Evolutionary conservation across 2,797 vertebrate genomes (phyloP).

Genomic region (Cheirogaleus major): DNA sequence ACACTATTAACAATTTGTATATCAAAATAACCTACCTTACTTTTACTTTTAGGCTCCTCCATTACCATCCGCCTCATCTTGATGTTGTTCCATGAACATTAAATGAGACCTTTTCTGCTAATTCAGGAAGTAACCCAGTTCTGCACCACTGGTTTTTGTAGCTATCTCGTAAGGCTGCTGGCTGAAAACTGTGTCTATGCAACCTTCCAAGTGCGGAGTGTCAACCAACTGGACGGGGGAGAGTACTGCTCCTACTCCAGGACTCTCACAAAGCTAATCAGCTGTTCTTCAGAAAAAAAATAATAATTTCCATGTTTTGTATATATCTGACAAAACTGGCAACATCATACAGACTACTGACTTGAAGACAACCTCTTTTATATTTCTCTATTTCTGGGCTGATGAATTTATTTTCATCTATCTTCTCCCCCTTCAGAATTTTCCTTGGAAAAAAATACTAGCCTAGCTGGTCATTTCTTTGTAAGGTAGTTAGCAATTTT

Average conservation of each 20-base stretch:
- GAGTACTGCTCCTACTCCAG: conserved; percentile 89
- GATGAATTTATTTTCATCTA: conserved; percentile 89
- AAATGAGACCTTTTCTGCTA: conserved; percentile 94
- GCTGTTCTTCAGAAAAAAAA: conserved; percentile 91
- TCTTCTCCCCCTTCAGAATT: conserved; percentile 86
- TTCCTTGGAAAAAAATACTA: conserved; percentile 90
- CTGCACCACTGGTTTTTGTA: conserved; percentile 96
- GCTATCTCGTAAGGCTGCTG: conserved; percentile 98
- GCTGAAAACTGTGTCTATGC: conserved; percentile 99
- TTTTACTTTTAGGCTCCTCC: conserved; percentile 92
- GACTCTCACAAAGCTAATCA: conserved; percentile 92
- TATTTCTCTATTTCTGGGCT: conserved; percentile 91
- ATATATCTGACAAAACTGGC: conserved; percentile 96
- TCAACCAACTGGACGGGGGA: conserved; percentile 92
- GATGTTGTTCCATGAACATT: conserved; percentile 93
- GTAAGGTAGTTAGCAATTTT: conserved; percentile 94
- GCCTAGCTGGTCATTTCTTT: conserved; percentile 94
- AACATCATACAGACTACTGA: conserved; percentile 98
- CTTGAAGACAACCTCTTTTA: conserved; percentile 93
- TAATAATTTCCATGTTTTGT: conserved; percentile 92
- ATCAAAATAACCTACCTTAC: conserved; percentile 35
- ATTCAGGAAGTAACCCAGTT: conserved; percentile 98
- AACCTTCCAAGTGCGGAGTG: conserved; percentile 95
- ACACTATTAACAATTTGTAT: not conserved
- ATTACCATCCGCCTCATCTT: conserved; percentile 97